Conservation (phyloP, 2,888 invertebrate genomes). For the Troglohyphantes excavatus region DNA sequence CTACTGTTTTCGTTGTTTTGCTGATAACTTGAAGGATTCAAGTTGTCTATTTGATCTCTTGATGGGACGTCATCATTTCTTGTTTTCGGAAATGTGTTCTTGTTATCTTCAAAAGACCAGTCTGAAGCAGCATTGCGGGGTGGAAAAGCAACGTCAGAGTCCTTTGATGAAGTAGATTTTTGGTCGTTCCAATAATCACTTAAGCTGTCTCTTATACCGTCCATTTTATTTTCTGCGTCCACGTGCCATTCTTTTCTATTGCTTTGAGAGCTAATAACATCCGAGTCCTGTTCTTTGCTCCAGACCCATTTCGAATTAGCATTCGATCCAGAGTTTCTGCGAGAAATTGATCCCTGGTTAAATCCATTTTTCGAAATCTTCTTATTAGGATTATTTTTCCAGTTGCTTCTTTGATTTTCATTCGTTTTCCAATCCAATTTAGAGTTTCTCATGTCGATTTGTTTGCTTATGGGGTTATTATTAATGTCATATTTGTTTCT, state of each 20-base stretch:
- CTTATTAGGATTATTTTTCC: not conserved
- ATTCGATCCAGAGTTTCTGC: not conserved
- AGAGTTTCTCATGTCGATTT: not conserved
- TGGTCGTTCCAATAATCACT: not conserved
- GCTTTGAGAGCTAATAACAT: conserved; percentile 43
- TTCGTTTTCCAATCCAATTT: not conserved
- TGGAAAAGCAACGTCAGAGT: not conserved
- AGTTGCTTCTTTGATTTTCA: not conserved
- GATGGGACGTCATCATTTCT: not conserved
- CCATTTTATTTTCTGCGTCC: not conserved
- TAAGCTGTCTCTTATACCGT: not conserved
- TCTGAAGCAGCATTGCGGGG: not conserved
- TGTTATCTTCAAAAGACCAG: not conserved
- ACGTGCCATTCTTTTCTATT: conserved; percentile 51
- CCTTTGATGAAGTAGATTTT: not conserved
- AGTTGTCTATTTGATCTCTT: too few species aligned
- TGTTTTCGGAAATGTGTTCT: too few species aligned
- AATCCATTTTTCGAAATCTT: not conserved
- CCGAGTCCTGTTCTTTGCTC: not conserved
- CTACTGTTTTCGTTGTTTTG: too few species aligned
- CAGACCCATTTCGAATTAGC: not conserved
- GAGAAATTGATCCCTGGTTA: not conserved
- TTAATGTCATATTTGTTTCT: not conserved
- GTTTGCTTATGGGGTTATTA: not conserved
- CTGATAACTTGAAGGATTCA: not conserved